Percentiles rank a stretch among this genome's conserved stretches.
Conservation (phyloP, 1,140 invertebrate species). For the Sycophila sp. region DNA sequence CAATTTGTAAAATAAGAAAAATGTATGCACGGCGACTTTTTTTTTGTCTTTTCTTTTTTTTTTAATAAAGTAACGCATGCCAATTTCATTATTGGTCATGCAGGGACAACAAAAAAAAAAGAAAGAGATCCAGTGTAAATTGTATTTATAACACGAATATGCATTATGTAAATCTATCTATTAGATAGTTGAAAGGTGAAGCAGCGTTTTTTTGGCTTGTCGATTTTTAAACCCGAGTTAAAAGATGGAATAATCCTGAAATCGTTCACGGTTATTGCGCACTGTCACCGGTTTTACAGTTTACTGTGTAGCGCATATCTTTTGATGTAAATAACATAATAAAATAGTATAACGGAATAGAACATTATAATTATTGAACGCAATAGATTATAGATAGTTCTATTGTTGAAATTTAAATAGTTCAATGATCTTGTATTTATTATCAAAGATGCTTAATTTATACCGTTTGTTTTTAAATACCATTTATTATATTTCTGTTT, state of each 20-base stretch:
- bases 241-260: background rate
- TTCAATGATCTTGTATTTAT: too few species aligned
- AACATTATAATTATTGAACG: too few species aligned
- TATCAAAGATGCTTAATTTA: too few species aligned
- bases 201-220: background rate
- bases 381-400: too few species aligned
- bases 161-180: background rate
- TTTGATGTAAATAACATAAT: slow-evolving; percentile 28
- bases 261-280: background rate
- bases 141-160: slow-evolving; percentile 18
- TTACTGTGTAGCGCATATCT: slow-evolving; percentile 1
- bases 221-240: background rate
- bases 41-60: too few species aligned
- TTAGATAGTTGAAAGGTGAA: background rate
- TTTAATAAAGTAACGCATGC: too few species aligned
- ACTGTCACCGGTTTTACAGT: slow-evolving; percentile 9
- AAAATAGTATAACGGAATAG: background rate
- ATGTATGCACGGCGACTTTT: background rate
- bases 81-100: background rate
- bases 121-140: background rate
- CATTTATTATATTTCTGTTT: too few species aligned
- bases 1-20: slow-evolving; percentile 5
- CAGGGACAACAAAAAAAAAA: background rate
- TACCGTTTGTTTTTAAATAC: too few species aligned
- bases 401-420: too few species aligned